Percentiles rank a stretch among this genome's conserved stretches.
These are phyloP conservation scores for Erythrocercus mccallii DNA, from an alignment of 2,113 vertebrate genomes.

Conservation along the genomic window DNA sequence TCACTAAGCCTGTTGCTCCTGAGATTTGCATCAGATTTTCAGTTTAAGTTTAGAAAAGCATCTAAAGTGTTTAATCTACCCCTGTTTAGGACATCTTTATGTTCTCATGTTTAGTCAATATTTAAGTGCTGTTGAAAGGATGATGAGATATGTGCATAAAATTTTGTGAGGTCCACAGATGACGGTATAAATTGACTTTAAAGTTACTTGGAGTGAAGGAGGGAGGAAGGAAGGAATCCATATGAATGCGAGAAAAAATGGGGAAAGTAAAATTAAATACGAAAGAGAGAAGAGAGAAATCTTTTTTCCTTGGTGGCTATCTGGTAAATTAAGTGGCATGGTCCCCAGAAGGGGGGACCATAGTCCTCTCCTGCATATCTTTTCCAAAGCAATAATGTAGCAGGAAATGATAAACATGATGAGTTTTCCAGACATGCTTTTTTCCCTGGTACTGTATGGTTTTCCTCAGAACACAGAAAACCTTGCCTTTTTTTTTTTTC, in stretches of 20 bases:
- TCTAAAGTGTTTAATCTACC: not conserved
- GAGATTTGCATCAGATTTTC: not conserved
- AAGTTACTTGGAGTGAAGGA: not conserved
- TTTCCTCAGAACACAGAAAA: not conserved
- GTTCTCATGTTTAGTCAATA: not conserved
- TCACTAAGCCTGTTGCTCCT: not conserved
- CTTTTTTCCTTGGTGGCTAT: not conserved
- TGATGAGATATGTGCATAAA: not conserved
- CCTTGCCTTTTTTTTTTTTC: accelerated
- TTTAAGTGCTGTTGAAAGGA: not conserved
- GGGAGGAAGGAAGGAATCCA: not conserved
- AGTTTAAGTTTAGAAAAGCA: not conserved
- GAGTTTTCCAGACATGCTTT: not conserved
- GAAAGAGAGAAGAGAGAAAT: not conserved
- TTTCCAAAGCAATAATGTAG: not conserved
- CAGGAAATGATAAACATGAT: not conserved
- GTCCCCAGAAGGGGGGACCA: not conserved
- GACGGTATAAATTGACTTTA: not conserved
- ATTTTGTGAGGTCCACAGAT: not conserved
- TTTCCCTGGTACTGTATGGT: not conserved
- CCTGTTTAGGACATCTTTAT: not conserved
- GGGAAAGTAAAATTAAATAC: not conserved
- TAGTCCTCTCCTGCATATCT: not conserved
- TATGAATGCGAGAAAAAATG: not conserved
- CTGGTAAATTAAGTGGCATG: not conserved